Evolutionary conservation across 2,797 vertebrate genomes (phyloP).

Genomic region (Dallia pectoralis): DNA sequence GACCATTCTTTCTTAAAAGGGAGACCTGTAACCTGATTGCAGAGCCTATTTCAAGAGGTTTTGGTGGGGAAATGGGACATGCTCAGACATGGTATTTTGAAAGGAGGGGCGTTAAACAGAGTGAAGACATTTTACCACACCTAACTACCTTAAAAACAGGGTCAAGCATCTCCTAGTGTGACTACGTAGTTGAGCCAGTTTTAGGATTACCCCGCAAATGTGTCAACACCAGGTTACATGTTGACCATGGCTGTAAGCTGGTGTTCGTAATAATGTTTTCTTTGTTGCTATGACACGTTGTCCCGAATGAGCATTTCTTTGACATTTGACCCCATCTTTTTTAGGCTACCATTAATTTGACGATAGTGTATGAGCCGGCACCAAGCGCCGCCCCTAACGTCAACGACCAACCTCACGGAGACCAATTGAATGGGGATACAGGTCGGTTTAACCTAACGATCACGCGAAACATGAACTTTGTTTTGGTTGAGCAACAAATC

Average conservation of each 20-base stretch:
- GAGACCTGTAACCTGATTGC: not conserved
- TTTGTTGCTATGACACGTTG: not conserved
- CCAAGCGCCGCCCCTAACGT: constrained; percentile 51
- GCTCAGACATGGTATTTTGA: not conserved
- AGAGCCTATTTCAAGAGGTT: not conserved
- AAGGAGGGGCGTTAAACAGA: not conserved
- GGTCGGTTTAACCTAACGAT: constrained; percentile 39
- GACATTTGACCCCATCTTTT: constrained; percentile 22
- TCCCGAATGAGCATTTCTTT: constrained; percentile 8
- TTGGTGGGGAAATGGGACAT: not conserved
- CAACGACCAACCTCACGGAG: constrained; percentile 53
- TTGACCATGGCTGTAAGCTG: not conserved
- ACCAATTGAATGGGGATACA: constrained; percentile 46
- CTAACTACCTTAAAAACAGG: not conserved
- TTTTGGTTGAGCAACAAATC: not conserved
- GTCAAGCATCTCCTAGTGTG: not conserved
- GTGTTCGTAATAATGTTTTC: not conserved
- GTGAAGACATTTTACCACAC: not conserved
- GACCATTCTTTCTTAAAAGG: not conserved
- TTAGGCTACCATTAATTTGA: constrained; percentile 87
- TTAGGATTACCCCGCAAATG: not conserved
- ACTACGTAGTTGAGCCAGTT: not conserved
- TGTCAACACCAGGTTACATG: not conserved
- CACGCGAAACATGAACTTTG: not conserved
- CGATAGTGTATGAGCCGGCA: constrained; percentile 85